A percentile compares a stretch with the other conserved stretches of the same genome.
Evolutionary conservation across 2,888 invertebrate species (phyloP).

Genomic region (Lomographa bimaculata): DNA sequence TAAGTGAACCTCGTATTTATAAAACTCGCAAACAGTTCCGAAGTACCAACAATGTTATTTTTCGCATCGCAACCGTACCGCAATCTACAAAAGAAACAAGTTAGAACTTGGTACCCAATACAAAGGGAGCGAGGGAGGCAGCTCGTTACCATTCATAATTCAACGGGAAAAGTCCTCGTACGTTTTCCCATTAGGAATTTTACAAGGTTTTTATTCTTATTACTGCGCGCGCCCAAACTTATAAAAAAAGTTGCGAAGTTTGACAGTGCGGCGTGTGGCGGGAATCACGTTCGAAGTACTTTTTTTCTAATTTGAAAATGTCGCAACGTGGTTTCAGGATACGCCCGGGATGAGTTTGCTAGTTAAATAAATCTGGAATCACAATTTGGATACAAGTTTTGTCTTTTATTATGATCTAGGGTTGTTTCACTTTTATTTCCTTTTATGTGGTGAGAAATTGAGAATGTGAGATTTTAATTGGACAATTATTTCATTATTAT

Average conservation of each 20-base stretch:
- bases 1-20: slow-evolving; percentile 42
- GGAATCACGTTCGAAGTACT: slow-evolving; percentile 28
- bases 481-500: too few relatives aligned
- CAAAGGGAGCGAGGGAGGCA: slow-evolving; percentile 41
- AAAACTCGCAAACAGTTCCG: slow-evolving; percentile 38
- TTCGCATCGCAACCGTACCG: slow-evolving; percentile 60
- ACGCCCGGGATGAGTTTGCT: slow-evolving; percentile 1
- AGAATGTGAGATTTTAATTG: too few relatives aligned
- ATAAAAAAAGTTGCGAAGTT: slow-evolving; percentile 39
- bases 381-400: slow-evolving; percentile 1
- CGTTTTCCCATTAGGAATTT: slow-evolving; percentile 83
- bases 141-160: slow-evolving; percentile 83
- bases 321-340: slow-evolving; percentile 7
- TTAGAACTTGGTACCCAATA: slow-evolving; percentile 52
- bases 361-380: slow-evolving; percentile 4
- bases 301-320: slow-evolving; percentile 18
- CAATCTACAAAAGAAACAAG: slow-evolving; percentile 76
- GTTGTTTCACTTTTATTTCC: neutral
- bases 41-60: slow-evolving; percentile 69
- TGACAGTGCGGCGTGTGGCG: slow-evolving; percentile 27
- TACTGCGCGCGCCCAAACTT: slow-evolving; percentile 53
- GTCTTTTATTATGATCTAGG: slow-evolving; percentile 3
- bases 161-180: slow-evolving; percentile 76
- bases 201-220: slow-evolving; percentile 79
- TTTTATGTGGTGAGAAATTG: too few relatives aligned